A percentile compares a stretch with the other conserved stretches of the same genome.
These are phyloP conservation scores for Leptonema lineaticorne DNA, from an alignment of 1,140 invertebrate genomes.

Conservation along the genomic window DNA sequence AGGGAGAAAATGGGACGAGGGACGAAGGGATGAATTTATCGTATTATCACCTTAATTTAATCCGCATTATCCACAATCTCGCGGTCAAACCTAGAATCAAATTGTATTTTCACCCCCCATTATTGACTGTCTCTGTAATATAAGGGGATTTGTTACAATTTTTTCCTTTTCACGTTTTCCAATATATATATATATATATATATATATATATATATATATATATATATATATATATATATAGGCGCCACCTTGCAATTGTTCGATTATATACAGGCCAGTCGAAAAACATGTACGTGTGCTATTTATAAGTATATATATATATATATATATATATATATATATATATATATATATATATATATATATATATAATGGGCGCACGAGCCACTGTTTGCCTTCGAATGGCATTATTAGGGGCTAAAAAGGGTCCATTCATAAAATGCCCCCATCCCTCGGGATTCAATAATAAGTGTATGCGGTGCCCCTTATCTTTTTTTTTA, in stretches of 20 bases:
- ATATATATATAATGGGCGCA: not conserved
- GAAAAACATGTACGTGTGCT: too few relatives aligned
- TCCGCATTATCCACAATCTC: constrained; percentile 4
- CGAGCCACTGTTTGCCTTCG: constrained; percentile 3
- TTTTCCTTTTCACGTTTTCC: not conserved
- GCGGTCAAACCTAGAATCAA: not conserved
- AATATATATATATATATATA: too few relatives aligned
- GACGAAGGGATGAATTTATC: not conserved
- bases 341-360: not conserved
- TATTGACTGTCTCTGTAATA: not conserved
- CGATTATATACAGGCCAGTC: not conserved
- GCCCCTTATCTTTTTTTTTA: too few relatives aligned
- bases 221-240: not conserved
- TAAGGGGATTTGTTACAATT: not conserved
- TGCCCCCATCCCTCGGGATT: not conserved
- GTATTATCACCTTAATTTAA: constrained; percentile 17
- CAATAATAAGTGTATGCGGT: constrained; percentile 12
- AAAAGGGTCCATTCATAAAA: constrained; percentile 20
- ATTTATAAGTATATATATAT: too few relatives aligned
- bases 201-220: not conserved
- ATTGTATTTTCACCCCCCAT: constrained; percentile 10
- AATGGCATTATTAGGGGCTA: constrained; percentile 15
- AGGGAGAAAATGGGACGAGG: too few relatives aligned
- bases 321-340: too few relatives aligned
- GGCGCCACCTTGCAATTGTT: constrained; percentile 18